Base-by-base conservation (phyloP, 2,888 invertebrate species). In the Drosophila mulleri region DNA sequence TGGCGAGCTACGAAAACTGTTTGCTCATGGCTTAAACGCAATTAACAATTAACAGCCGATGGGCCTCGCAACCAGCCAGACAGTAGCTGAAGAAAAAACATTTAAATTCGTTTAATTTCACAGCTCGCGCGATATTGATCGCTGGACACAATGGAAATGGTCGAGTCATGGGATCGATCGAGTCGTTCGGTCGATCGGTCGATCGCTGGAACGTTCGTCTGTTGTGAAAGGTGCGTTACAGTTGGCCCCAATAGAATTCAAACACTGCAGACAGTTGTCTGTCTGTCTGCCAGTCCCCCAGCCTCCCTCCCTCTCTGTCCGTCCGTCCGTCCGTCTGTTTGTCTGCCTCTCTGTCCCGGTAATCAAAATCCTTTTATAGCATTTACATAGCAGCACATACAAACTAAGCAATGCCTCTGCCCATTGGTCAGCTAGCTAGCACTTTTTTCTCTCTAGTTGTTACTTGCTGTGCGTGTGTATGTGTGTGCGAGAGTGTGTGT, bases 281-380 rank as follows among this genome's bases (percentile, higher is more conserved):
- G 50, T 57, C 63, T 20, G 56, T 23, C 53, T 23, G 14, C 9
- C 54, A 20, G 44, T 60, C 61, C 48, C 14, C 7, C 37, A 14
- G 39, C 57, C 61, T 48, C 61, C 35, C 32, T 12, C 23, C 29
- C 42, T 20, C 20, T 23, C 37, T 14, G 20, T 23, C 20, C 2
- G 39, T 60, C 61, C 48, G 59, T 29, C 32, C 4, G 23, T 54
- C 44, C 6, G 42, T n/a, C 42, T 32, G 53, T 41, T 39, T 12
- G 32, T 2, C 20, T 12, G 29, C 1, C 20, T 32, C 26, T 3
- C 41, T 11, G 57, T 29, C 44, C 32, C 72, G 78, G 89, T 89
- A 88, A 88, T 89, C 88, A 86, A 86, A 86, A 90, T 87, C 86
- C 86, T 87, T 87, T 87, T 87, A 87, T 87, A 87, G 86, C 89